Base-by-base conservation (phyloP, 1,140 invertebrate genomes). In the Sinella curviseta region DNA sequence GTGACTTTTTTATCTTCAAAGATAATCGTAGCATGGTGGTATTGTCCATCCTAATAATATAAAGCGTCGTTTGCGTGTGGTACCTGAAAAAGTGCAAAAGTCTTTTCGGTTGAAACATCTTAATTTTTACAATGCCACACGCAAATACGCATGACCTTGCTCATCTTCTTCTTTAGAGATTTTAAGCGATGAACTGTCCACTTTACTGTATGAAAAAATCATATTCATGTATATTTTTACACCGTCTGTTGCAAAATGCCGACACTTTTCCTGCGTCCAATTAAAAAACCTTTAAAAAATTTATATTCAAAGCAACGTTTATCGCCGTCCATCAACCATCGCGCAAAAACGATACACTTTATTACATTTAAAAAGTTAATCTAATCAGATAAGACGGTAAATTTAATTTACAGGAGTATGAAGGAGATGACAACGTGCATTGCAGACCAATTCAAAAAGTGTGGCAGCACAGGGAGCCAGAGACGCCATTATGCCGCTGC, bases 381-480 rank as follows among this genome's bases (percentile, higher is more conserved):
- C n/a, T n/a, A n/a, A n/a, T n/a, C n/a, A n/a, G n/a, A n/a, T n/a
- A n/a, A n/a, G n/a, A n/a, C n/a, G n/a, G n/a, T n/a, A n/a, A n/a
- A n/a, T n/a, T n/a, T n/a, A n/a, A n/a, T n/a, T 33, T 70, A n/a
- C 65, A 70, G 65, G 65, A 12, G n/a, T 2, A 2, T 70, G 2
- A 33, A 70, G 31, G 65, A 70, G 30, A 70, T 70, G 65, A 70
- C 26, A 17, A n/a, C 26, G 2, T 70, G 65, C 31, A 70, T 70
- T 14, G 26, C 65, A 3, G 65, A 70, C 24, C 65, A 70, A 70
- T 31, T 70, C 65, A 70, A 33, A 33, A 70, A 70, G n/a, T 70
- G 65, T 70, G 65, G 65, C 2, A 24, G 28, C 8, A 33, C 3
- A n/a, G 8, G 65, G 65, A 33, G 65, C 65, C 12, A 30, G 24